phyloP scores from a whole-genome alignment of 2,113 vertebrate genomes.

The Halcyon senegalensis region DNA sequence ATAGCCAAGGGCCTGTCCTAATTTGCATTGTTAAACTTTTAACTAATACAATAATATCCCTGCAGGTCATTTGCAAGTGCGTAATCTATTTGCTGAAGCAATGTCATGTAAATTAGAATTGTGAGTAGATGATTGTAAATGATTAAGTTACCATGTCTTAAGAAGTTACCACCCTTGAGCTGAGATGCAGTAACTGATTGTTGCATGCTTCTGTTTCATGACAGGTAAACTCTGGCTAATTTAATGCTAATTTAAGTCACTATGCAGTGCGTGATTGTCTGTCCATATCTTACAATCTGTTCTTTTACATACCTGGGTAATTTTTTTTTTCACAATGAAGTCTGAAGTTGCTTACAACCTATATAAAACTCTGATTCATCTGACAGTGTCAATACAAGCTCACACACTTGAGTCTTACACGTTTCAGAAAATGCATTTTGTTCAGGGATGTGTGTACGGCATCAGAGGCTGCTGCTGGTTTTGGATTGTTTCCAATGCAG shows the following conservation, averaged over 20 bases:
- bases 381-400: not conserved
- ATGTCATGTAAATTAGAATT: slow-evolving; percentile 18
- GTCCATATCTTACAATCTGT: not conserved
- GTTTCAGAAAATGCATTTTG: not conserved
- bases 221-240: not conserved
- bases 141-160: slow-evolving; percentile 33
- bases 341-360: not conserved
- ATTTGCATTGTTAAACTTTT: slow-evolving; percentile 63
- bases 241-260: not conserved
- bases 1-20: slow-evolving; percentile 20
- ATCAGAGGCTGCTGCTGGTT: not conserved
- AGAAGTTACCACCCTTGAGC: slow-evolving; percentile 27
- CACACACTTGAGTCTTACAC: not conserved
- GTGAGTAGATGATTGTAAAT: slow-evolving; percentile 31
- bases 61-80: slow-evolving; percentile 14
- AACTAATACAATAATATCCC: slow-evolving; percentile 36
- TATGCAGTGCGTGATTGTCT: not conserved
- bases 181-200: slow-evolving; percentile 3
- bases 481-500: not conserved
- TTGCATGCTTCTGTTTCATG: not conserved
- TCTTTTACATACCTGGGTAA: not conserved
- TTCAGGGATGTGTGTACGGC: not conserved
- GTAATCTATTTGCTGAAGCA: slow-evolving; percentile 11
- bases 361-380: not conserved
- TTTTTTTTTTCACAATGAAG: not conserved